Evolutionary conservation across 2,888 invertebrate genomes (phyloP).

Genomic region (Phaonia tiefii): DNA sequence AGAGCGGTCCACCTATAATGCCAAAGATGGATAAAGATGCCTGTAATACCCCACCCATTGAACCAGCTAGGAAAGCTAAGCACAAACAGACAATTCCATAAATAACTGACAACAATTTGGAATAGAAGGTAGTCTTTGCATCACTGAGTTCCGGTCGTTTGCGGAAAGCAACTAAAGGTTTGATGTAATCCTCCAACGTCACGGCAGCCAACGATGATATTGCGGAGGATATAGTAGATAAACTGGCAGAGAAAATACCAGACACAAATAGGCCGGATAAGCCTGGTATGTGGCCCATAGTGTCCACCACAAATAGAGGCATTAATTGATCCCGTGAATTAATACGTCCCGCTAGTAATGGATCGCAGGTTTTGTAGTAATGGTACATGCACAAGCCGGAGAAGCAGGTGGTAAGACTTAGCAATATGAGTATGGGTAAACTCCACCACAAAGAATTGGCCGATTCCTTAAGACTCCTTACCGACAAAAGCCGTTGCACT

Average conservation of each 20-base stretch:
- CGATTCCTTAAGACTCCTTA: conserved; percentile 86
- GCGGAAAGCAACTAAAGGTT: conserved; percentile 80
- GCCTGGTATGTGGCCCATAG: conserved; percentile 88
- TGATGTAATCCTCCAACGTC: conserved; percentile 92
- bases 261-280: conserved; percentile 94
- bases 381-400: conserved; percentile 93
- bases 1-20: conserved; percentile 92
- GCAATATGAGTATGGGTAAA: conserved; percentile 88
- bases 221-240: conserved; percentile 95
- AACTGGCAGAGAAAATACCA: conserved; percentile 93
- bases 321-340: conserved; percentile 88
- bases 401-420: conserved; percentile 88
- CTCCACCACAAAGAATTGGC: conserved; percentile 89
- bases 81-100: conserved; percentile 90
- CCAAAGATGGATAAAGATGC: conserved; percentile 93
- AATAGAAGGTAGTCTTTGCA: conserved; percentile 81
- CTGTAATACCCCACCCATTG: conserved; percentile 93
- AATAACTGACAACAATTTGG: conserved; percentile 86
- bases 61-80: conserved; percentile 90
- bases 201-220: conserved; percentile 95
- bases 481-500: conserved; percentile 87
- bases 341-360: conserved; percentile 84
- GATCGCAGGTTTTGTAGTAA: conserved; percentile 91
- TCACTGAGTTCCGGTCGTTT: conserved; percentile 79
- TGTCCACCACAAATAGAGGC: conserved; percentile 89